Base-by-base conservation (phyloP, 2,888 invertebrate species). In the Dicyrtomina minuta region DNA sequence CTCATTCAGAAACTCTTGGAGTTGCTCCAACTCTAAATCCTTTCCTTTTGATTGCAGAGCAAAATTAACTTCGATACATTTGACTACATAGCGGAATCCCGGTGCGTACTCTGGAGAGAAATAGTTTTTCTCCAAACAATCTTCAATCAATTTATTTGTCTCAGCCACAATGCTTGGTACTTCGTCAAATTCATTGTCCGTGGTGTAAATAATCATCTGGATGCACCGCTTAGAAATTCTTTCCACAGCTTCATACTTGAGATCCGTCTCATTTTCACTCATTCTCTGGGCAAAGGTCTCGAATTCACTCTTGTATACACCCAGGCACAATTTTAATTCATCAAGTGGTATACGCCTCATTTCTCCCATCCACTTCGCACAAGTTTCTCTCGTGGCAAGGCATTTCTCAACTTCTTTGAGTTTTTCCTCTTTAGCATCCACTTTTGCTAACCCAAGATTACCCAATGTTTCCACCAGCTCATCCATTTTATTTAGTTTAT, bases 61-160 rank as follows among this genome's bases (percentile, higher is more conserved):
- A 27, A 10, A 12, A 33, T 13, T 2, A 33, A 56, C 26, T 27
- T 56, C 56, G 3, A 56, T 13, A 17, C 27, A 27, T 56, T 56
- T 24, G 2, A 56, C 56, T 26, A 27, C 22, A 56, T n/a, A 56
- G 22, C 56, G 13, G 17, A 26, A 56, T 2, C 56, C 56, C 12
- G 22, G 26, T 26, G 56, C 15, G 13, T 56, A 56, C 27, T 56
- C 56, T 56, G 24, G 27, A n/a, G 27, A 33, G 26, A 56, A 27
- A 33, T 56, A 56, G 2, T 33, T 33, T 56, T 33, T 24, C n/a
- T 15, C 17, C 12, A n/a, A 12, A 15, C 56, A 26, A 56, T 33
- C 13, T n/a, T 26, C 33, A 56, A 56, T 56, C 13, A 56, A 56
- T 20, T 56, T 8, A 12, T 22, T 2, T 20, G 51, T 22, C 22